Base-by-base conservation (phyloP, 2,113 vertebrate genomes). In the Ceuthmochares aereus region DNA sequence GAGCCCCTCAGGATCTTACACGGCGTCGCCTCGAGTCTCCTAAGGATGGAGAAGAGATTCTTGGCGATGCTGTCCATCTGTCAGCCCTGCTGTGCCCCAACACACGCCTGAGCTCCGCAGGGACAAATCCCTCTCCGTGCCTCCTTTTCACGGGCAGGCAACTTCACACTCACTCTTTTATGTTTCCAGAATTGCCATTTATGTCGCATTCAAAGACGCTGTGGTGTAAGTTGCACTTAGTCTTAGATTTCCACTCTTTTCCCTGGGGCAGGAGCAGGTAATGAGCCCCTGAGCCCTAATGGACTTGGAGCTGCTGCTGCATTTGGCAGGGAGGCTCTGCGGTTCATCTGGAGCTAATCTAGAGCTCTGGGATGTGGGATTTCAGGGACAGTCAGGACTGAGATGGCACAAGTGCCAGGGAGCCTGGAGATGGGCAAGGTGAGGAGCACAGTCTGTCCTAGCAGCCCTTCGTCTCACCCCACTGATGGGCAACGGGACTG, bases 91-190 rank as follows among this genome's bases (percentile, higher is more conserved):
- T 25, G 8, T 36, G 11, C 21, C 30, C 47, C 26, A n/a, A 25
- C 49, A 5, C 32, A 2, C 0, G 3, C 42, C 49, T 7, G 26
- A 0, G 0, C 52, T 34, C 55, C 26, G 0, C 5, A 0, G 90
- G 66, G 75, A 64, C 67, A 26, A 27, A 10, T 30, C 15, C 4
- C 1, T 12, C 32, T 0, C 14, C 0, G 0, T 16, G 36, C n/a
- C 72, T 12, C 73, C 19, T 1, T 67, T 37, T 32, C 42, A 63
- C 0, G 5, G 37, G 37, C 36, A 32, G 72, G 27, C 37, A 45
- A 32, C 3, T 6, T 42, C 64, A 47, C 42, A 9, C 32, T 43
- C 23, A 0, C 27, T 12, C 51, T 55, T 69, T 32, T 14, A 5
- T 45, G 17, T 4, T 3, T 20, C 45, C 79, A 74, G 45, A 83